Percentiles rank a stretch among this genome's conserved stretches.
phyloP scores from a whole-genome alignment of 2,113 vertebrate species.

The Mystacornis crossleyi region DNA sequence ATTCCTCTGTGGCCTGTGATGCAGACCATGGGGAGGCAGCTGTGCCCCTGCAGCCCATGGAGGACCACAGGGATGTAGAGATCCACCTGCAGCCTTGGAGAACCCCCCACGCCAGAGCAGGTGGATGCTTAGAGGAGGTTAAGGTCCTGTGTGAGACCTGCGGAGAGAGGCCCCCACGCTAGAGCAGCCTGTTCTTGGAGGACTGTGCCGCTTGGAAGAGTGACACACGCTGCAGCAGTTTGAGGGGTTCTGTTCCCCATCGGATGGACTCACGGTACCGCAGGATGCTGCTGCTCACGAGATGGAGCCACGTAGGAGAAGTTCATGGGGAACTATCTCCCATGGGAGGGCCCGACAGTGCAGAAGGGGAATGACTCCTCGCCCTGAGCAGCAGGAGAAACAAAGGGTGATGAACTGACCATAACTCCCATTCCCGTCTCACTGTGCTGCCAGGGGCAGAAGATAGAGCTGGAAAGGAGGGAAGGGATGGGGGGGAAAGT shows the following conservation, averaged over 20 bases:
- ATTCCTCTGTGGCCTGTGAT: fast-evolving
- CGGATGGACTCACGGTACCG: fast-evolving
- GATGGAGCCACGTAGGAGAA: fast-evolving
- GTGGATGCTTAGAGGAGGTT: neutral
- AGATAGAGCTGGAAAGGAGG: neutral
- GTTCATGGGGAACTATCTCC: neutral
- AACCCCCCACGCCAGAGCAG: fast-evolving
- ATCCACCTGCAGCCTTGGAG: neutral
- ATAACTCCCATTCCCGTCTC: no score
- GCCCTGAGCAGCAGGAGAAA: neutral
- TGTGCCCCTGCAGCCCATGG: neutral
- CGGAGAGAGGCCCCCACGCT: neutral
- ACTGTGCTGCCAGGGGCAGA: neutral
- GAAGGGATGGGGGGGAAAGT: no score
- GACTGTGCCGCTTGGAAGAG: fast-evolving
- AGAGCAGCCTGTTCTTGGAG: neutral
- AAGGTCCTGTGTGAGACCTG: no score
- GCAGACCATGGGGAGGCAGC: no score
- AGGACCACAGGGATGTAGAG: no score
- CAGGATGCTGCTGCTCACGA: neutral
- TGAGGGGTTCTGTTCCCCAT: fast-evolving
- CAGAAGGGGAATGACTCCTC: neutral
- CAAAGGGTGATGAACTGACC: neutral
- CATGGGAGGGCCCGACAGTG: fast-evolving
- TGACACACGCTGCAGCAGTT: fast-evolving